Percentiles rank a stretch among this genome's conserved stretches.
phyloP scores from a whole-genome alignment of 53 echinoderm and acorn worm genomes.

The Astropecten irregularis region DNA sequence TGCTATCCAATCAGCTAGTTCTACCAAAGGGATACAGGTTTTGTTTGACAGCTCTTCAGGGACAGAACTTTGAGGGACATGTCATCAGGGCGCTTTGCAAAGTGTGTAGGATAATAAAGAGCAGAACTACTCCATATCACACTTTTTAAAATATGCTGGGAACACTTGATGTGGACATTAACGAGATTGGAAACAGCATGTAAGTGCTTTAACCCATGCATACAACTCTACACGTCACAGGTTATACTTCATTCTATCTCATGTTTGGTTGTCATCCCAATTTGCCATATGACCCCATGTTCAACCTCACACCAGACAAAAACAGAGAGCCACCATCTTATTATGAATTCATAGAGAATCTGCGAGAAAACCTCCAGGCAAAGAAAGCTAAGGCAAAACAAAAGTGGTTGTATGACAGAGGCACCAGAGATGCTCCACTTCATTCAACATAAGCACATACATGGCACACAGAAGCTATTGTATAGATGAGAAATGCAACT shows the following conservation, averaged over 20 bases:
- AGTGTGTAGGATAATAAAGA: slow-evolving; percentile 1
- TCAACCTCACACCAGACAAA: neutral
- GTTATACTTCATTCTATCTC: slow-evolving; percentile 56
- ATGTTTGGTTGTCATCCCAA: slow-evolving; percentile 70
- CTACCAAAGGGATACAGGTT: slow-evolving; percentile 21
- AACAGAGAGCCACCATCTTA: neutral
- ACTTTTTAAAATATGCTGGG: slow-evolving; percentile 59
- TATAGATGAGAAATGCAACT: neutral
- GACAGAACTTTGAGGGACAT: slow-evolving; percentile 51
- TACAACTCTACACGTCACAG: slow-evolving; percentile 65
- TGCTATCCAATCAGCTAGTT: slow-evolving; percentile 27
- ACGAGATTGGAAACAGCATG: slow-evolving; percentile 61
- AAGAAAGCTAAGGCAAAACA: neutral
- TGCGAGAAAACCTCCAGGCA: neutral
- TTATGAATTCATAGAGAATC: neutral
- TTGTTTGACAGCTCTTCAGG: slow-evolving; percentile 54
- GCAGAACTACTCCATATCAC: slow-evolving; percentile 25
- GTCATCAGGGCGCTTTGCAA: slow-evolving; percentile 37
- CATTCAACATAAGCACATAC: neutral
- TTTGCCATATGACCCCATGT: slow-evolving; percentile 36
- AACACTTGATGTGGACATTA: slow-evolving; percentile 51
- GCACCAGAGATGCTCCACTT: neutral
- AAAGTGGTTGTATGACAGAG: neutral
- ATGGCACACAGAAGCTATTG: neutral
- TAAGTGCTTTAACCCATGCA: slow-evolving; percentile 62